Conservation (phyloP, 2,113 vertebrate species). For the Heterochromis multidens region DNA sequence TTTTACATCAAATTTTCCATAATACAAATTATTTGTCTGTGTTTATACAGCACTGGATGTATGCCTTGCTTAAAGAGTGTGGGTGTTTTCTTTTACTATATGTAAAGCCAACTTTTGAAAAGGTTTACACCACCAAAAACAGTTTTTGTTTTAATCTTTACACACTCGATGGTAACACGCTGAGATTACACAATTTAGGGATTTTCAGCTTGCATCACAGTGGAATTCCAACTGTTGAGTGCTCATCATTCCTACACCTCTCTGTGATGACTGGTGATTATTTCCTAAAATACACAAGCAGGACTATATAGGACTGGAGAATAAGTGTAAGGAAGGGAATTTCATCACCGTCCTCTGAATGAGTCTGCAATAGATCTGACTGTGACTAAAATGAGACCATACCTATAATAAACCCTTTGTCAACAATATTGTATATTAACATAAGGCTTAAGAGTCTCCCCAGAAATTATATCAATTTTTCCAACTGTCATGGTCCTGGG, state of each 20-base stretch:
- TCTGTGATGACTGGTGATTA: background rate
- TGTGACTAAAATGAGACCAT: background rate
- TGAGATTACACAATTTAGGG: slow-evolving; percentile 11
- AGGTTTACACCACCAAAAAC: background rate
- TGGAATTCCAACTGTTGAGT: background rate
- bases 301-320: background rate
- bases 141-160: background rate
- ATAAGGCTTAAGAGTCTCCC: background rate
- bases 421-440: background rate
- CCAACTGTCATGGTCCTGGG: slow-evolving; percentile 44
- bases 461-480: background rate
- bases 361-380: background rate
- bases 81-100: background rate
- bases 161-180: background rate
- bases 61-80: background rate
- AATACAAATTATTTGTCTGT: background rate
- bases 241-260: background rate
- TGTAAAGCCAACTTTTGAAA: background rate
- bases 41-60: background rate
- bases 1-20: background rate
- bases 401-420: background rate
- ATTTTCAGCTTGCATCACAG: slow-evolving; percentile 2
- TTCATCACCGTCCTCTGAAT: background rate
- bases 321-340: background rate
- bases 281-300: background rate